These are phyloP conservation scores for Leucoma salicis DNA, from an alignment of 2,888 invertebrate species.

Conservation along the genomic window DNA sequence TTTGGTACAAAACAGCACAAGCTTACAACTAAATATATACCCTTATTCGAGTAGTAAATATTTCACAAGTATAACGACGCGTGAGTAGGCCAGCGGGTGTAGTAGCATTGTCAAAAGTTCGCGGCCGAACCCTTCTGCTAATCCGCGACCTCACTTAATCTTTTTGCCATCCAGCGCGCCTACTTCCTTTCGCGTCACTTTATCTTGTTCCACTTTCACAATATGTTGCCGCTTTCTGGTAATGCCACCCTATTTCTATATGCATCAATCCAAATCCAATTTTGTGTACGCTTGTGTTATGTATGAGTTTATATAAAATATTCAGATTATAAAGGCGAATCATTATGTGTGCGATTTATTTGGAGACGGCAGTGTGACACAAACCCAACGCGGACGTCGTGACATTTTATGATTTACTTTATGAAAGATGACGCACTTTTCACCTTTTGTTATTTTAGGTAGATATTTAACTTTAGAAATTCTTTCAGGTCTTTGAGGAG, in stretches of 20 bases:
- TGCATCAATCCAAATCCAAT: slow-evolving; percentile 15
- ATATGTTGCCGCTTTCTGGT: slow-evolving; percentile 6
- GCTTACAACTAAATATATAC: too few relatives aligned
- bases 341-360: slow-evolving; percentile 16
- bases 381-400: slow-evolving; percentile 19
- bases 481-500: too few relatives aligned
- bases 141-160: slow-evolving; percentile 22
- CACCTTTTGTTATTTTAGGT: too few relatives aligned
- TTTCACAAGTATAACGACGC: slow-evolving; percentile 12
- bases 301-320: slow-evolving; percentile 13
- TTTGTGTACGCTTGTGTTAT: slow-evolving; percentile 12
- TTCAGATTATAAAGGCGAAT: slow-evolving; percentile 22
- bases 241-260: slow-evolving; percentile 12
- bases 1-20: background rate
- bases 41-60: slow-evolving; percentile 9
- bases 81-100: slow-evolving; percentile 7
- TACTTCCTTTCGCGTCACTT: slow-evolving; percentile 11
- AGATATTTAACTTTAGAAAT: too few relatives aligned
- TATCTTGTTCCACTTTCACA: slow-evolving; percentile 9
- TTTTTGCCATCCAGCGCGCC: slow-evolving; percentile 14
- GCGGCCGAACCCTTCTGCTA: slow-evolving; percentile 11
- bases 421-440: slow-evolving; percentile 4
- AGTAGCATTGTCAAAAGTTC: slow-evolving; percentile 8
- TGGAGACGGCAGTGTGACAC: slow-evolving; percentile 14
- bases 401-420: slow-evolving; percentile 25